Evolutionary conservation across 2,113 vertebrate species (phyloP).

Genomic region (Ia io): DNA sequence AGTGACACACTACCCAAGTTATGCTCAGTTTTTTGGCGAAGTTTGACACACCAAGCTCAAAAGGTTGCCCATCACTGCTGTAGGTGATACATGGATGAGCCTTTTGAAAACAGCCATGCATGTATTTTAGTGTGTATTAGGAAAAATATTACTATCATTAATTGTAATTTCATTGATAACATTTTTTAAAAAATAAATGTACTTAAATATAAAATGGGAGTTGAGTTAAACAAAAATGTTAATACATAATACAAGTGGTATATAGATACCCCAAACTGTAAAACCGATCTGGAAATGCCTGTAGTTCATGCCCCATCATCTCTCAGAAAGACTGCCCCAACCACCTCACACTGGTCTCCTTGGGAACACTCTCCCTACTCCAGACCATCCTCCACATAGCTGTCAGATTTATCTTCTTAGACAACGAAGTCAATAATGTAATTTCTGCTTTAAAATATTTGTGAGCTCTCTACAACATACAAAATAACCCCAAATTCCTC

Average conservation of each 20-base stretch:
- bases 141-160: background rate
- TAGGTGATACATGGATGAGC: accelerated
- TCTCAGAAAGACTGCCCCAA: background rate
- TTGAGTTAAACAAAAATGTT: background rate
- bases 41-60: too few species aligned
- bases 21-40: too few species aligned
- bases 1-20: too few species aligned
- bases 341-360: background rate
- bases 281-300: background rate
- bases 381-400: background rate
- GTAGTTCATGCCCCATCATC: background rate
- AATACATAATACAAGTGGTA: background rate
- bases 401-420: constrained; percentile 1
- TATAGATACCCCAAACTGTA: background rate
- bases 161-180: background rate
- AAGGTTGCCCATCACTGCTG: too few species aligned
- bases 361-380: background rate
- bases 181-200: background rate
- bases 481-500: background rate
- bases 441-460: constrained; percentile 1
- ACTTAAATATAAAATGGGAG: constrained; percentile 16
- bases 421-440: background rate
- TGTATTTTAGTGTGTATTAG: background rate
- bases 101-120: background rate
- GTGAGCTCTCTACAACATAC: background rate